Percentiles rank a stretch among this genome's conserved stretches.
phyloP scores from a whole-genome alignment of 2,113 vertebrate genomes.

The Bos taurus region ARS-UCD2.0 NC_037337.1:97592501-97593000 shows the following conservation, averaged over 20 bases:
- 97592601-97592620: not conserved
- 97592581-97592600: not conserved
- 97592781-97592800: not conserved
- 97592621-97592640: not conserved
- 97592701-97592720: not conserved
- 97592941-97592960: rapidly evolving
- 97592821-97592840: not conserved
- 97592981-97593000: no score
- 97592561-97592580: not conserved
- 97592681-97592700: not conserved
- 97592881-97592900: not conserved
- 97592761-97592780: not conserved
- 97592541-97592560: not conserved
- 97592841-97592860: not conserved
- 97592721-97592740: not conserved
- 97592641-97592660: not conserved
- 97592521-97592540: not conserved
- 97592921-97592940: not conserved
- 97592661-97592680: not conserved
- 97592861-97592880: not conserved
- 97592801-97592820: rapidly evolving
- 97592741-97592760: not conserved
- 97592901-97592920: not conserved
- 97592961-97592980: no score
- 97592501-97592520: not conserved